Evolutionary conservation across 1,140 invertebrate species (phyloP).

Genomic region (Zaprionus nigranus): DNA sequence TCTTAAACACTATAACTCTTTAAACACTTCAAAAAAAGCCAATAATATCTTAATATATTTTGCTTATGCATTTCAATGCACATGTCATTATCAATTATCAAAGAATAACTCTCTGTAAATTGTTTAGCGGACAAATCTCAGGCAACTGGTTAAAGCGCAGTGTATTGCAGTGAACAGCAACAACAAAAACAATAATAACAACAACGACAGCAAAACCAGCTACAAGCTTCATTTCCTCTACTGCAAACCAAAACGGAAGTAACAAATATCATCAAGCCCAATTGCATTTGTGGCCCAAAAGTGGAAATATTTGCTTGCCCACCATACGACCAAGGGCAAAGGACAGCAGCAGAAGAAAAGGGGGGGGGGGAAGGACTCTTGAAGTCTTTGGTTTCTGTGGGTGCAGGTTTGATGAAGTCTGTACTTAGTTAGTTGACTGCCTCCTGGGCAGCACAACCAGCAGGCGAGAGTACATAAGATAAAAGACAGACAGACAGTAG

Average conservation of each 20-base stretch:
- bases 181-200: constrained; percentile 2
- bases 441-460: constrained; percentile 34
- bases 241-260: constrained; percentile 73
- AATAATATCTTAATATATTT: neutral
- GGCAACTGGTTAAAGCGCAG: neutral
- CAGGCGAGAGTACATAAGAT: constrained; percentile 50
- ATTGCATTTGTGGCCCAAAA: constrained; percentile 82
- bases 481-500: constrained; percentile 19
- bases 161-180: constrained; percentile 35
- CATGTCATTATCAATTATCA: constrained; percentile 6
- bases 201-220: constrained; percentile 35
- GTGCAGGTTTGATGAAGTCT: constrained; percentile 38
- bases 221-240: constrained; percentile 70
- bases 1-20: neutral
- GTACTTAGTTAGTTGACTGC: constrained; percentile 40
- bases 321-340: constrained; percentile 3
- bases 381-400: constrained; percentile 5
- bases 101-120: constrained; percentile 4
- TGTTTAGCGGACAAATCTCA: constrained; percentile 3
- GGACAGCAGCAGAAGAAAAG: constrained; percentile 9
- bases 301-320: constrained; percentile 75
- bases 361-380: neutral
- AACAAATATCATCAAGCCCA: constrained; percentile 82
- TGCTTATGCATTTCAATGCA: neutral
- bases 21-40: neutral